Base-by-base conservation (phyloP, 1,140 invertebrate species). In the Plectrocnemia conspersa region DNA sequence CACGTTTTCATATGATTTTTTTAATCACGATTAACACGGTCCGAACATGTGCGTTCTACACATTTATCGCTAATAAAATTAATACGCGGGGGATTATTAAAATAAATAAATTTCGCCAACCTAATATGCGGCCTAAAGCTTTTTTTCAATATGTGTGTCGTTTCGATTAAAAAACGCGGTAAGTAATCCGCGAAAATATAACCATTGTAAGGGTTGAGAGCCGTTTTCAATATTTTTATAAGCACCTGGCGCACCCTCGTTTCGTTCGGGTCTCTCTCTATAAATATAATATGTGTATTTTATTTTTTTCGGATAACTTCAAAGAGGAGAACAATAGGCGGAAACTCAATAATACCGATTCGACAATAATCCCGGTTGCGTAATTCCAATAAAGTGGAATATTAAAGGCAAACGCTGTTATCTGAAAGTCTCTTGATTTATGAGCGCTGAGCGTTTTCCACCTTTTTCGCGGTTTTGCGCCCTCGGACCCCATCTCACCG, bases 311-410 rank as follows among this genome's bases (percentile, higher is more conserved):
- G 49, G 50, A 54, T 54, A 53, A 56, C 58, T 54, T 54, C 13
- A 54, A 50, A 54, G 35, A 45, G 27, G 15, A 48, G 24, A n/a
- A 33, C 27, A 35, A 44, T 45, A n/a, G 36, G 21, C 25, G 25
- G 44, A 46, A 47, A 18, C 35, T 54, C 45, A 50, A 56, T 42
- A 52, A 52, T 13, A 21, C 11, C 46, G 25, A 27, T 32, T 35
- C 24, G 29, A 25, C 54, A 36, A 48, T 60, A 60, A 60, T 60
- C 54, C 54, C 36, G 2, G 45, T 27, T 24, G 44, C 19, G 49
- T 56, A 61, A 61, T 61, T 61, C 46, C 59, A 52, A 61, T 61
- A 61, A 61, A 61, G 49, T 54, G 59, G 47, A 56, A 54, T 53
- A 61, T 56, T 57, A 61, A 61, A 61, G 45, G 45, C 45, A 23